A percentile compares a stretch with the other conserved stretches of the same genome.
These are phyloP conservation scores for Archips xylosteana DNA, from an alignment of 2,888 invertebrate species.

Conservation along the genomic window DNA sequence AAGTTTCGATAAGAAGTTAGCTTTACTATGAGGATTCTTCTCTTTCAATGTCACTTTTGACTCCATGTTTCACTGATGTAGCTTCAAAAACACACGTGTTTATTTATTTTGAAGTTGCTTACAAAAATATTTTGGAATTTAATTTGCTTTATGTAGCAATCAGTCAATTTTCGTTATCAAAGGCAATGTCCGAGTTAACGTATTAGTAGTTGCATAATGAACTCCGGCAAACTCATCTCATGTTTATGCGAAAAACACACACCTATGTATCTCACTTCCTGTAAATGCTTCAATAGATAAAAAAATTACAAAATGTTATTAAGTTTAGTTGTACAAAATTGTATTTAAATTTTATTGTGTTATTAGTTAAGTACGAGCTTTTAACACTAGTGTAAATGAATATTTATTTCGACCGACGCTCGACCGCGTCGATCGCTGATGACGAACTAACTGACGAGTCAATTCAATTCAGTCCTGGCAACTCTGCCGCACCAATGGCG, in stretches of 20 bases:
- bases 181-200: neutral
- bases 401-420: neutral
- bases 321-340: neutral
- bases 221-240: slow-evolving; percentile 4
- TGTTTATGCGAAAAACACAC: neutral
- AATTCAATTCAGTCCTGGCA: neutral
- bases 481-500: neutral
- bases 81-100: slow-evolving; percentile 17
- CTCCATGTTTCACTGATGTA: slow-evolving; percentile 80
- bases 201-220: slow-evolving; percentile 1
- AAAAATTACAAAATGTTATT: neutral
- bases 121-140: neutral
- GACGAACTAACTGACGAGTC: neutral
- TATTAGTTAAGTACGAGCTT: neutral
- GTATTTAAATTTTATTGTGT: neutral
- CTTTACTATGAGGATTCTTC: slow-evolving; percentile 86
- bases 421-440: neutral
- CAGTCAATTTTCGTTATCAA: neutral
- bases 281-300: neutral
- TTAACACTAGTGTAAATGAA: neutral
- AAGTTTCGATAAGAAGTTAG: slow-evolving; percentile 86
- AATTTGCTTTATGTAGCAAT: neutral
- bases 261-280: neutral
- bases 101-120: neutral
- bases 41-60: slow-evolving; percentile 86